Base-by-base conservation (phyloP, 1,140 invertebrate genomes). In the Lethocerus indicus region DNA sequence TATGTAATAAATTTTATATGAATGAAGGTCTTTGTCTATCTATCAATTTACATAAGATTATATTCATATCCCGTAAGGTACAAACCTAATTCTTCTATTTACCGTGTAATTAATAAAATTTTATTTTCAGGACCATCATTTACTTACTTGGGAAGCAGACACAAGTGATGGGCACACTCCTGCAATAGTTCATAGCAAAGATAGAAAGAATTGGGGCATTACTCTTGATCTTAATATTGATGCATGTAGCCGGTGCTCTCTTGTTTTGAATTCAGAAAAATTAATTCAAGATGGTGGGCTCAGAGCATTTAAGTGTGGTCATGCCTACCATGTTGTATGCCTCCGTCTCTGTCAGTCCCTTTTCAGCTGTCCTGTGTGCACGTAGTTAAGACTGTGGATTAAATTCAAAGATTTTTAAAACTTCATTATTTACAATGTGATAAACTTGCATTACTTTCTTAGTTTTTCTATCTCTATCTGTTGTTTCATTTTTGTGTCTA, bases 291-390 rank as follows among this genome's bases (percentile, higher is more conserved):
- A 59, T 44, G 52, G 50, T 16, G 53, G 56, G n/a, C 25, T 60
- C 1, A 47, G 58, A 24, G 49, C 46, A 18, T 60, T 59, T 47
- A 50, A 29, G 27, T 60, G 59, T 41, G 56, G 50, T 9, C 59
- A 60, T 51, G 35, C 52, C 13, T 60, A 50, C 37, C 59, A 60
- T 47, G 45, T 50, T 9, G 52, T 58, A 9, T 60, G 59, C 47
- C 37, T 60, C 27, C 43, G 49, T n/a, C 36, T 47, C 1, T 45
- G 49, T 24, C 37, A 47, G 18, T 54, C 52, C 5, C 25, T 49
- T 2, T 53, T 52, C 23, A 23, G 41, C 18, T 56, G 55, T 50
- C 46, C 50, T 18, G 16, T 51, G 13, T 56, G 55, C 35, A 5
- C 16, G n/a, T n/a, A n/a, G n/a, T n/a, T n/a, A n/a, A n/a, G n/a